Evolutionary conservation across 1,140 invertebrate genomes (phyloP), one percentile per base, ranked within the genome.

Genomic region (Drosophila virilis): DNA sequence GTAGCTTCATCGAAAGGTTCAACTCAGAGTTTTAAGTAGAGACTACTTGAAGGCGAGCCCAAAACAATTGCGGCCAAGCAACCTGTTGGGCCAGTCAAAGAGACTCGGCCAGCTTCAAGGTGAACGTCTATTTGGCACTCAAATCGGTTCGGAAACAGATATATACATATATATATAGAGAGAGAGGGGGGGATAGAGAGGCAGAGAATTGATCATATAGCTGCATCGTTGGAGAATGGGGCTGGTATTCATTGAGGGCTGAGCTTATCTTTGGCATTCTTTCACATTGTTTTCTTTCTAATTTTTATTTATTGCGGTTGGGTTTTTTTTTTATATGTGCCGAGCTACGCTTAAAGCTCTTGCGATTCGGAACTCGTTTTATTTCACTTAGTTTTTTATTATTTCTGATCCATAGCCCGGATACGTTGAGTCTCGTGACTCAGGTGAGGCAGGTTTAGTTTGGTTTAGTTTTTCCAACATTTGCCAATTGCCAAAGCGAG

Each of bases 71-170:
- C 37, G 51, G 57, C 32, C 32, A 62, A 17, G 17, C 17, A 17
- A 50, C 66, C 58, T 32, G 67, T 69, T 69, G 33, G 40, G 17
- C 33, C 48, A 62, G 37, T 37, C 51, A 8, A 51, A 12, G 32
- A 35, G 10, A 12, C 40, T 28, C 45, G 12, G 7, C 6, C 12
- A 4, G 32, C 38, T 22, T 60, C 67, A 70, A 70, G 67, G 67
- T 45, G n/a, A 70, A 32, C 50, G n/a, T 12, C 59, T 46, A 46
- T 54, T 70, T 8, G 13, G 15, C 51, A 8, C 54, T 40, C 52
- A 13, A 22, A 52, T 33, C 38, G 33, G 33, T 17, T 5, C 15
- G 51, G 8, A 4, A 37, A 15, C 13, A 38, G 8, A 38, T 32
- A 13, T 50, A 32, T 13, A 50, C 7, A 50, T 50, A n/a, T 46